Base-by-base conservation (phyloP, 2,113 vertebrate genomes). In the Piprites chloris region DNA sequence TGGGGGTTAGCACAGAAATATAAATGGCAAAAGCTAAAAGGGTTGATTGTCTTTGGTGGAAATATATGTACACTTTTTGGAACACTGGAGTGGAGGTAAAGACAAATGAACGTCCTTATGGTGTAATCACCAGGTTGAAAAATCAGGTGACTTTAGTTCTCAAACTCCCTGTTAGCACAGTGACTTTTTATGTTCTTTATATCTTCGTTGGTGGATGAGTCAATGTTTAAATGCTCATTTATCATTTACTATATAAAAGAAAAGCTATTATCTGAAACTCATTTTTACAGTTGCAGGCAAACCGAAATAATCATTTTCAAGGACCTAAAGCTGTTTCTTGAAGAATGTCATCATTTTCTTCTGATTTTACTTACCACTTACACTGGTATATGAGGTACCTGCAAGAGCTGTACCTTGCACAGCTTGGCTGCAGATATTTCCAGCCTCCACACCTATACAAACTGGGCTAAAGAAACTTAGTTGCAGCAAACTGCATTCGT, bases 171-270 rank as follows among this genome's bases (percentile, higher is more conserved):
- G 97, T 98, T 97, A 98, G 95, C 97, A 94, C 97, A 92, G 93
- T 91, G 97, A 97, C 97, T 96, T 98, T 98, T 98, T 97, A 97
- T 98, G 92, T 96, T 97, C 97, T 97, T 97, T 96, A 96, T 97
- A 95, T 97, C 95, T 98, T 97, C 82, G 95, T 97, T 98, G 97
- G 95, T 98, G 96, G 97, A 98, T 98, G 97, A 98, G 96, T 98
- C 97, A 94, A 95, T 98, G 97, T 98, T 98, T 98, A 98, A 98
- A 97, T 97, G 93, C 86, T 97, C 97, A 96, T 98, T 98, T 96
- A 97, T 98, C 98, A 98, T 96, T 98, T 97, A 97, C 97, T 95
- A 97, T 98, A 98, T 98, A 97, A 98, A 98, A 98, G 98, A 98
- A 98, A 98, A 98, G 96, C 98, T 98, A 97, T 98, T 98, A 98